Percentiles rank a stretch among this genome's conserved stretches.
phyloP scores from a whole-genome alignment of 1,140 invertebrate genomes.

The Drosophila rhopaloa region DNA sequence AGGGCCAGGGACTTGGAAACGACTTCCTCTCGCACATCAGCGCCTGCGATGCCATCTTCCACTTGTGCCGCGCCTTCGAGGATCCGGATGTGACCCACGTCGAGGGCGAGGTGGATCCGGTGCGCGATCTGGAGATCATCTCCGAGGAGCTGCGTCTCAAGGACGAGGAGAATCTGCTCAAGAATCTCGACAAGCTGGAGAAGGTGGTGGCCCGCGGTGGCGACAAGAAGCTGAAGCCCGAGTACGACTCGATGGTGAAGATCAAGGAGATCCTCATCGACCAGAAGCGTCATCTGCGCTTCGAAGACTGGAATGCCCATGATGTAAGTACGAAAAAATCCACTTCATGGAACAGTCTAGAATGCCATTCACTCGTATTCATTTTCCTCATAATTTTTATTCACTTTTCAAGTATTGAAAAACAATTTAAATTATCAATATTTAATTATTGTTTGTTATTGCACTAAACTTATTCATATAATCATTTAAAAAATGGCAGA shows the following conservation, averaged over 20 bases:
- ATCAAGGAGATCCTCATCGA: slow-evolving; percentile 94
- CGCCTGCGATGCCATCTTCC: slow-evolving; percentile 99
- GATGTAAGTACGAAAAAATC: slow-evolving; percentile 89
- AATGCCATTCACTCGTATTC: neutral
- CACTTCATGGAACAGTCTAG: neutral
- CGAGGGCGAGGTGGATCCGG: slow-evolving; percentile 98
- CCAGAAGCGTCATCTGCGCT: slow-evolving; percentile 96
- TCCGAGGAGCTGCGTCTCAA: slow-evolving; percentile 97
- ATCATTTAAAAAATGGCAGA: too few relatives aligned
- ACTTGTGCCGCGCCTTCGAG: slow-evolving; percentile 98
- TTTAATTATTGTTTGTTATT: too few relatives aligned
- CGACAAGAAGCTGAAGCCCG: slow-evolving; percentile 98
- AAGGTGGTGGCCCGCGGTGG: slow-evolving; percentile 93
- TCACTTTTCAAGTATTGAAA: neutral
- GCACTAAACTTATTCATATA: too few relatives aligned
- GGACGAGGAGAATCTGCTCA: slow-evolving; percentile 94
- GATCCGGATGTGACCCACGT: slow-evolving; percentile 99
- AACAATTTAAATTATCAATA: too few relatives aligned
- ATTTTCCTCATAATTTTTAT: too few relatives aligned
- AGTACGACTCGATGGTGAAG: slow-evolving; percentile 95
- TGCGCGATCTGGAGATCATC: slow-evolving; percentile 98
- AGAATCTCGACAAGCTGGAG: slow-evolving; percentile 94
- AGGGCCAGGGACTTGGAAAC: slow-evolving; percentile 99
- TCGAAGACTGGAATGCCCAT: slow-evolving; percentile 95
- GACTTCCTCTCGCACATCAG: slow-evolving; percentile 99